These are phyloP conservation scores for Macropodus opercularis DNA, from an alignment of 2,797 vertebrate species.

Conservation along the genomic window DNA sequence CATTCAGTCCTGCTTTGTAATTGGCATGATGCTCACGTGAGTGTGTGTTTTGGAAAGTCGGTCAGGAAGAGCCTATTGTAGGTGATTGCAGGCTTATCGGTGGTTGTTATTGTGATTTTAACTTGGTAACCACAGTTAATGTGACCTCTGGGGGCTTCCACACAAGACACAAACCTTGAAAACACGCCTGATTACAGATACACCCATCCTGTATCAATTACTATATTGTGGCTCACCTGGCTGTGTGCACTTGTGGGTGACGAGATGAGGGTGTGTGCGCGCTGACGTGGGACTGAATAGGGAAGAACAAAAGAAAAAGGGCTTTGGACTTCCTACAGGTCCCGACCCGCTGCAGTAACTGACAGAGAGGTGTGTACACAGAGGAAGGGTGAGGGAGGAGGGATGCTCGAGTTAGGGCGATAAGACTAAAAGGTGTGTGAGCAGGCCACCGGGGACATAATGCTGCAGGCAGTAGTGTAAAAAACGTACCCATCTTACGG, in stretches of 20 bases:
- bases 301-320: conserved; percentile 23
- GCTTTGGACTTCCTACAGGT: conserved; percentile 41
- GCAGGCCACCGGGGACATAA: conserved; percentile 36
- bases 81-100: conserved; percentile 41
- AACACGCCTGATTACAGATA: conserved; percentile 22
- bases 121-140: conserved; percentile 39
- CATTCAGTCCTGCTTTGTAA: conserved; percentile 23
- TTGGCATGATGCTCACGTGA: conserved; percentile 3
- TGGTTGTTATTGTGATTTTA: conserved; percentile 53
- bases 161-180: conserved; percentile 1
- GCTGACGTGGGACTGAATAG: not conserved
- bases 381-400: conserved; percentile 33
- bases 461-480: too few species aligned
- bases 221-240: conserved; percentile 43
- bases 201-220: conserved; percentile 52
- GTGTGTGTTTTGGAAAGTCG: conserved; percentile 48
- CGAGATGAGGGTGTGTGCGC: conserved; percentile 19
- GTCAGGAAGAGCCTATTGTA: conserved; percentile 46
- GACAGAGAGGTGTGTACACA: conserved; percentile 19
- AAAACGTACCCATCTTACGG: too few species aligned
- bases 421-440: conserved; percentile 43
- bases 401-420: conserved; percentile 21
- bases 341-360: conserved; percentile 30
- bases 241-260: conserved; percentile 2
- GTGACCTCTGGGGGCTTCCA: conserved; percentile 31